These are phyloP conservation scores for Leucoraja ocellata DNA, from an alignment of 2,797 vertebrate species.

Conservation along the genomic window DNA sequence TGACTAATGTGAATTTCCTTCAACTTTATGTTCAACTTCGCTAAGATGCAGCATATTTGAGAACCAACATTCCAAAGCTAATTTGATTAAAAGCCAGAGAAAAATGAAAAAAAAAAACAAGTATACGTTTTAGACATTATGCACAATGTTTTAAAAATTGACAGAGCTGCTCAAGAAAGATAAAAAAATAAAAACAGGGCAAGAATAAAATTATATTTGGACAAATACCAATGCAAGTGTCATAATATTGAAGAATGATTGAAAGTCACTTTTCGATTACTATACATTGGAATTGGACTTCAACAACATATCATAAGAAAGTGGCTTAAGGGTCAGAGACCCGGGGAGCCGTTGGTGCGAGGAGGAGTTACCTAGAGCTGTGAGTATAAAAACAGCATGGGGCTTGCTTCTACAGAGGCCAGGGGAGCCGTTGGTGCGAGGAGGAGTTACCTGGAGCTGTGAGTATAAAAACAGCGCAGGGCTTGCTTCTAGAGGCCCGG, in stretches of 20 bases:
- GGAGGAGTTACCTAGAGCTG: no score
- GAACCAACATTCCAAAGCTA: neutral
- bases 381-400: no score
- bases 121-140: neutral
- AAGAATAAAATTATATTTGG: neutral
- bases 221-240: neutral
- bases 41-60: neutral
- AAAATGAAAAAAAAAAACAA: neutral
- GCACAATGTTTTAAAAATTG: neutral
- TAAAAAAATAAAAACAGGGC: neutral
- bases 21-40: neutral
- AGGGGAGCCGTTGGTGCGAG: no score
- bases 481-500: no score
- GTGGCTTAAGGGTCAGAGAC: no score
- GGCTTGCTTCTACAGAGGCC: no score
- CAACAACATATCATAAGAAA: neutral
- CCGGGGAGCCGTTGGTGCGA: no score
- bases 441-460: no score
- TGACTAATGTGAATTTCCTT: no score
- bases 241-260: neutral
- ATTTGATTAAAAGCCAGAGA: neutral
- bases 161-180: neutral
- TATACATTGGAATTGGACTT: neutral
- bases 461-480: no score
- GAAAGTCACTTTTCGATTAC: neutral